phyloP scores from a whole-genome alignment of 2,888 invertebrate genomes.

The Drosophila niveifrons region DNA sequence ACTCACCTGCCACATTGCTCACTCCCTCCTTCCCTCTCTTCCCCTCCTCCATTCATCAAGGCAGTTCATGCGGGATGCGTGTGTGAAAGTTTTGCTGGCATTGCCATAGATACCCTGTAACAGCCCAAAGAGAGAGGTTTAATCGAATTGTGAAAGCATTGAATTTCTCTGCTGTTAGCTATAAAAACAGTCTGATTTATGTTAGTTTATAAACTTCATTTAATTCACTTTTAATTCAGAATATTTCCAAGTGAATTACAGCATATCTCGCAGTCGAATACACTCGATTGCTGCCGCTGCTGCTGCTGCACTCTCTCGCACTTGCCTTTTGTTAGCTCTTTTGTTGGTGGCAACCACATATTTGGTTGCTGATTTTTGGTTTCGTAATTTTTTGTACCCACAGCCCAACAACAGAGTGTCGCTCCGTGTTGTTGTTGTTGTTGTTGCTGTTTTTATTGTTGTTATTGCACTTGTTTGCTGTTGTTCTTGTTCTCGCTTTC shows the following conservation, averaged over 20 bases:
- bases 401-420: constrained; percentile 51
- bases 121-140: too few species aligned
- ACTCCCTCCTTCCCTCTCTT: neutral
- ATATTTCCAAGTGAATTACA: constrained; percentile 3
- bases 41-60: neutral
- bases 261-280: constrained; percentile 20
- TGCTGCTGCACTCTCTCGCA: constrained; percentile 7
- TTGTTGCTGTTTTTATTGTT: constrained; percentile 26
- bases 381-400: constrained; percentile 78
- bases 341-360: constrained; percentile 76
- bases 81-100: neutral
- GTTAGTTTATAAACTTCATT: too few species aligned
- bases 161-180: too few species aligned
- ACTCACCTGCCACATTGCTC: constrained; percentile 57
- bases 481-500: constrained; percentile 43
- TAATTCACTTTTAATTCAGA: too few species aligned
- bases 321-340: constrained; percentile 64
- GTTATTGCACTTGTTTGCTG: constrained; percentile 27
- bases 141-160: too few species aligned
- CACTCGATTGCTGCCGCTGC: neutral
- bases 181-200: too few species aligned
- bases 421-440: constrained; percentile 22
- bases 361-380: constrained; percentile 85
- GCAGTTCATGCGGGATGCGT: neutral
- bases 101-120: too few species aligned